Evolutionary conservation across 2,888 invertebrate genomes (phyloP), one percentile per base, ranked within the genome.

Genomic region (Rhopalosiphum nymphaeae): DNA sequence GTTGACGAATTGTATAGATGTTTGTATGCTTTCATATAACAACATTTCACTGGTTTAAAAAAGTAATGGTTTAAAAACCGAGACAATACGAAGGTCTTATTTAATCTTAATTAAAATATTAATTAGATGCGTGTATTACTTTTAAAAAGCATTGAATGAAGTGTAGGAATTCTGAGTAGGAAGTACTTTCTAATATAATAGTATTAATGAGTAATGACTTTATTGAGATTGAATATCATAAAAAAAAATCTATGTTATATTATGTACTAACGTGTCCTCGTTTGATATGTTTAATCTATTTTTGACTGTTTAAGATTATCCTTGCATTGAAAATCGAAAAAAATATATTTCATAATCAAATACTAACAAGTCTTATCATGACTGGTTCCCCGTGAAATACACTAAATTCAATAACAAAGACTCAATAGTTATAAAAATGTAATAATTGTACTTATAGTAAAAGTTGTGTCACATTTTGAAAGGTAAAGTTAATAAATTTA

Each of bases 71-170:
- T 86, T 61, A 87, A 87, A 91, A 92, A 61, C 10, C 92, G 36
- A 61, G 42, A 87, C 87, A 93, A 44, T n/a, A 53, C 21, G 92
- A 93, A 93, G 92, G 92, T 88, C 89, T 88, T 53, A 93, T 88
- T 67, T 92, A 88, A 92, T 89, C 53, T 93, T 93, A 89, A 93
- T 93, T 93, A 89, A 93, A 93, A 93, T 89, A 93, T 89, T 93
- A 89, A 93, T 93, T 84, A 78, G 88, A 78, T 93, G 46, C 36
- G 26, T 49, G 78, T 44, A 89, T 93, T 89, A 56, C 42, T 49
- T 67, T 26, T 26, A 44, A 57, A 85, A 26, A n/a, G 1, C 53
- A 36, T 42, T 42, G 29, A 57, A 87, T 26, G 3, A 87, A 61
- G 49, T 36, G 25, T 86, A 25, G 56, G 10, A n/a, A 57, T 86